These are phyloP conservation scores for Aegotheles bennettii DNA, from an alignment of 2,113 vertebrate species.

Conservation along the genomic window DNA sequence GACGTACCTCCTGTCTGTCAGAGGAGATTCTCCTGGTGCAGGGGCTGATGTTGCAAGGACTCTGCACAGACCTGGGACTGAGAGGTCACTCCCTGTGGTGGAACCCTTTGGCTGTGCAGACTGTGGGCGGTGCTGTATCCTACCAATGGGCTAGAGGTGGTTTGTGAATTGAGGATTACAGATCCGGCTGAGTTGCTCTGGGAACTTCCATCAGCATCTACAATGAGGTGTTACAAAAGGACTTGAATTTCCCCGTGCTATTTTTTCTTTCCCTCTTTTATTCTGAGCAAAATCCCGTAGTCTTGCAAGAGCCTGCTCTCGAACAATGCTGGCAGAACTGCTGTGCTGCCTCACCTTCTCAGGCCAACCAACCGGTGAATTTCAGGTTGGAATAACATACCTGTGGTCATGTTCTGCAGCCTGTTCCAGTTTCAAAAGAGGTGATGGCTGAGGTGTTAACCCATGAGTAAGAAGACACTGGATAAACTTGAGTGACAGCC, in stretches of 20 bases:
- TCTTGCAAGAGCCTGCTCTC: not conserved
- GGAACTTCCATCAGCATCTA: not conserved
- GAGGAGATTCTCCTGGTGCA: not conserved
- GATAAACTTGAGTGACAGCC: slow-evolving; percentile 53
- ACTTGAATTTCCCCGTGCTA: not conserved
- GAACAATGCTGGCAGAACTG: not conserved
- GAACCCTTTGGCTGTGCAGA: not conserved
- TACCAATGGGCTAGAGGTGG: not conserved
- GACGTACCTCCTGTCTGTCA: not conserved
- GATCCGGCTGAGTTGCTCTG: not conserved
- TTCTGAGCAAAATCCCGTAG: not conserved
- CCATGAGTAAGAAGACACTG: slow-evolving; percentile 51
- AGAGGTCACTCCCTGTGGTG: not conserved
- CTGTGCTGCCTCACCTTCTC: not conserved
- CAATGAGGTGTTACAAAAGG: not conserved
- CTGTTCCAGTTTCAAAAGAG: slow-evolving; percentile 53
- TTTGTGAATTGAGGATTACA: not conserved
- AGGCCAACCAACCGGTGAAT: not conserved
- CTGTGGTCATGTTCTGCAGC: slow-evolving; percentile 49
- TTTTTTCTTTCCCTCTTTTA: not conserved
- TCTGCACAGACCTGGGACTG: not conserved
- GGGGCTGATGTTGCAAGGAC: not conserved
- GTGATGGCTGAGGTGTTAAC: slow-evolving; percentile 46
- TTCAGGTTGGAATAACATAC: slow-evolving; percentile 55
- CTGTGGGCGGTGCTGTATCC: not conserved